phyloP scores from a whole-genome alignment of 2,888 invertebrate species.

The Himalopsyche tibetana region DNA sequence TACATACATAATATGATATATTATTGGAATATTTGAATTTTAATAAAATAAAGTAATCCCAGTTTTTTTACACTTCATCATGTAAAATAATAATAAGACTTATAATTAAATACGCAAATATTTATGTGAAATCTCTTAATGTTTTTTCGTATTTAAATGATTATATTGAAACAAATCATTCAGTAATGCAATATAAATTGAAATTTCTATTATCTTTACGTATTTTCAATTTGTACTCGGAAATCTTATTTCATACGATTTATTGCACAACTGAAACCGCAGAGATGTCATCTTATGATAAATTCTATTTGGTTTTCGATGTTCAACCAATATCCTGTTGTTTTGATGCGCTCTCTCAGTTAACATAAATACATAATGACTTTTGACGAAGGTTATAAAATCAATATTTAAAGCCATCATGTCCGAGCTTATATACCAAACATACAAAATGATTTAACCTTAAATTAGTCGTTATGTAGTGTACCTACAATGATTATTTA shows the following conservation, averaged over 20 bases:
- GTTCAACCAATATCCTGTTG: constrained; percentile 14
- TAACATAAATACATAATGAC: not conserved
- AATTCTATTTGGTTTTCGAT: constrained; percentile 27
- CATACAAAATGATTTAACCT: no score
- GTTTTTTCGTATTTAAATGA: not conserved
- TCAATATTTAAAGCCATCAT: not conserved
- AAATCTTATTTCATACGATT: constrained; percentile 32
- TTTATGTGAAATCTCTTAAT: no score
- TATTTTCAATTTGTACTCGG: constrained; percentile 2
- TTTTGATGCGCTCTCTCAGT: not conserved
- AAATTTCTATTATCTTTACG: not conserved
- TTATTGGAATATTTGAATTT: no score
- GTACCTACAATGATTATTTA: no score
- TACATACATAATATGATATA: no score
- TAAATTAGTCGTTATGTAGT: no score
- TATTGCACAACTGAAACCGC: constrained; percentile 3
- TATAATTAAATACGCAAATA: no score
- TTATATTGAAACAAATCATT: not conserved
- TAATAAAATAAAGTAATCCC: no score
- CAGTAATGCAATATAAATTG: not conserved
- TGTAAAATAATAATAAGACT: no score
- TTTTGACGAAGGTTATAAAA: not conserved
- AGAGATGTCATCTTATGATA: constrained; percentile 12
- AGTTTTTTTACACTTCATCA: no score
- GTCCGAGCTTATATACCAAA: no score